Evolutionary conservation across 2,888 invertebrate species (phyloP), one percentile per base, ranked within the genome.

Genomic region (Yponomeuta cagnagella): DNA sequence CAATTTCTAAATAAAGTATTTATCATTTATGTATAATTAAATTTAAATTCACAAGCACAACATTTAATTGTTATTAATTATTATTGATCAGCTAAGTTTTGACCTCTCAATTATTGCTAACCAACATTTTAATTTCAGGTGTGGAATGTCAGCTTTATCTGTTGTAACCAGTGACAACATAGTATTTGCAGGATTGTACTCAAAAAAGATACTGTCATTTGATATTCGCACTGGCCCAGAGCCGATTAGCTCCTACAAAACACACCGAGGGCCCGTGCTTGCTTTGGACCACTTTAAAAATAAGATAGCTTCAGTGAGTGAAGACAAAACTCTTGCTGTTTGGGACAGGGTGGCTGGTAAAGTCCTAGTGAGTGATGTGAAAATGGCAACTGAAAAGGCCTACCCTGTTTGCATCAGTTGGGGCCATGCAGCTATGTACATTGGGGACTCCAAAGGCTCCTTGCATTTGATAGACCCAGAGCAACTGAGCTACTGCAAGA

Each of bases 241-340:
- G n/a, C 86, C 90, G 1, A 84, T 92, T 23, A 81, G 79, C 58
- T 80, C 79, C 2, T 94, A 93, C 76, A 87, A 88, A 75, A 84
- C 93, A 5, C 94, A 94, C 76, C 88, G 82, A 75, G 90, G 93
- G 6, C 92, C 94, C 31, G 92, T 94, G 2, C 81, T 94, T 74
- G 88, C 84, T 66, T 78, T 90, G 15, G 81, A 84, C 70, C 78
- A 82, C 72, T 80, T 79, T 73, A 82, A 86, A n/a, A 84, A 93
- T 74, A 88, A 92, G 78, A 83, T 94, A 72, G 89, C 94, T 63
- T 94, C 94, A 31, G 88, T 93, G 2, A 94, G 94, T 74, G 94
- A 94, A 76, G 94, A 94, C 74, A 93, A 87, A 80, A 93, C 93
- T 4, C 83, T 94, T 73, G 90, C 93, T 48, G 80, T 94, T 63